Conservation (phyloP, 1,140 invertebrate species). For the Drosophila nannoptera region DNA sequence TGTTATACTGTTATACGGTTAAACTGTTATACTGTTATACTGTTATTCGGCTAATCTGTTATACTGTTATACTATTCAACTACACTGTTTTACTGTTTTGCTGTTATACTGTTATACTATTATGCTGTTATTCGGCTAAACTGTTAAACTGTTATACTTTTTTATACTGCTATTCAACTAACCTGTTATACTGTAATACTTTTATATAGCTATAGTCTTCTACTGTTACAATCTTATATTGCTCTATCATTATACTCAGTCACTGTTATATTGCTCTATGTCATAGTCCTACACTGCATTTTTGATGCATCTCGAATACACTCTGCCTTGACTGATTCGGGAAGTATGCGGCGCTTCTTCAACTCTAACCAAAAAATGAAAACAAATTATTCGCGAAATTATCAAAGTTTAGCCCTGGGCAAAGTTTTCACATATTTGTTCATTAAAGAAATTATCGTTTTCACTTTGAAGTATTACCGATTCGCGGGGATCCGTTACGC, state of each 20-base stretch:
- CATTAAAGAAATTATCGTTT: slow-evolving; percentile 39
- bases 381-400: slow-evolving; percentile 10
- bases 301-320: no score
- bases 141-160: background rate
- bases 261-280: no score
- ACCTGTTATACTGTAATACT: background rate
- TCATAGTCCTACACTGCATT: no score
- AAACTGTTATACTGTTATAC: background rate
- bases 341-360: no score
- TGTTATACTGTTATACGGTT: background rate
- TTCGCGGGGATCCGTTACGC: slow-evolving; percentile 10
- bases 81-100: background rate
- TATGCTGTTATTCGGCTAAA: background rate
- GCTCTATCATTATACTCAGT: background rate
- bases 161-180: background rate
- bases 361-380: background rate
- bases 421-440: slow-evolving; percentile 35
- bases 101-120: background rate
- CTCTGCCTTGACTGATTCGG: no score
- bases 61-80: background rate
- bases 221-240: no score
- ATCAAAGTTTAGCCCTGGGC: slow-evolving; percentile 1
- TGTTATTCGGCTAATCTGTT: no score
- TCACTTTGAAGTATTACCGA: slow-evolving; percentile 42
- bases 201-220: no score